Evolutionary conservation across 2,888 invertebrate genomes (phyloP), one percentile per base, ranked within the genome.

Genomic region (Leptopilina syphax): DNA sequence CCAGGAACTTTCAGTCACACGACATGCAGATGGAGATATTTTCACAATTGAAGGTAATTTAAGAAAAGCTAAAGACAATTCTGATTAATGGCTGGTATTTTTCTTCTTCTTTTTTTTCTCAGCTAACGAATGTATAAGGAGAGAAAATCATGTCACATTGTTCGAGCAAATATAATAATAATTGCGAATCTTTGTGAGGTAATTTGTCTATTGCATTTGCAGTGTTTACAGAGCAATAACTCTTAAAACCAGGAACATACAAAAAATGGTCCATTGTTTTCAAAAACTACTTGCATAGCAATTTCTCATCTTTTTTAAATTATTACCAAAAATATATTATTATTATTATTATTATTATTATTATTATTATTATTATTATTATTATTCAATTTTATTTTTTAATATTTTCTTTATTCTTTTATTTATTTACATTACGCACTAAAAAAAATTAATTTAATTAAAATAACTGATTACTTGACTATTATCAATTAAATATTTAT

Each of bases 11-110:
- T 87, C 89, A 77, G 87, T 92, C 77, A 90, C 88, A 77, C 86
- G 92, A 79, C 89, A 91, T 81, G 85, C 85, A 81, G 90, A 91
- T 86, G 91, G 91, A 82, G 92, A 92, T 82, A 89, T 91, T 82
- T 92, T 92, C 82, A 89, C 87, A 24, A 84, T 88, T 78, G 88
- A 90, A 86, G 91, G 92, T 92, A 47, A 47, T 34, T 34, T 47
- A 85, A 86, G 80, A 66, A 68, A 24, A 24, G 50, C 34, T 34
- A 34, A 41, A 34, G 54, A 73, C 57, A 73, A 57, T 73, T 73
- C 54, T 73, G 34, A 73, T 73, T 41, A 34, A 73, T 57, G 27
- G 27, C 10, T 18, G 13, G 12, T 4, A 13, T 34, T 34, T 34
- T 34, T 34, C 4, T 34, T 34, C 34, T 34, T 34, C 34, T 7